A percentile compares a stretch with the other conserved stretches of the same genome.
phyloP scores from a whole-genome alignment of 2,113 vertebrate genomes.

The Sphaerodactylus townsendi region DNA sequence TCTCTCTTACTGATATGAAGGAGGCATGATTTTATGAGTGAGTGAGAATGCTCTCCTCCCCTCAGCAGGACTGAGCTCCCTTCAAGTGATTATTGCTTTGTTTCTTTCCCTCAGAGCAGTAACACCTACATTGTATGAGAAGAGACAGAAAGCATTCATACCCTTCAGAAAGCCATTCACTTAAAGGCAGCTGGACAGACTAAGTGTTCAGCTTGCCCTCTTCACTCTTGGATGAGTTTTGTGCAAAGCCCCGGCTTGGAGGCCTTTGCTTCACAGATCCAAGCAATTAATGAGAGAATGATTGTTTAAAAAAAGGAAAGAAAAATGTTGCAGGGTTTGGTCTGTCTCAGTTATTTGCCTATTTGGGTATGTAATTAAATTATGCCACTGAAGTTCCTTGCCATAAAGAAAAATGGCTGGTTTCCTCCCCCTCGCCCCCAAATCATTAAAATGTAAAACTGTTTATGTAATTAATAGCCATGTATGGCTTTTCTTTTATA shows the following conservation, averaged over 20 bases:
- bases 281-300: constrained; percentile 48
- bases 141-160: constrained; percentile 66
- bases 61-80: constrained; percentile 41
- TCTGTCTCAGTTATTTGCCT: neutral
- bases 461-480: constrained; percentile 30
- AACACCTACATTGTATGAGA: constrained; percentile 76
- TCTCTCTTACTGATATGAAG: constrained; percentile 20
- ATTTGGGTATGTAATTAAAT: constrained; percentile 30
- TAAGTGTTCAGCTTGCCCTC: constrained; percentile 69
- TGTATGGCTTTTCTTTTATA: constrained; percentile 15
- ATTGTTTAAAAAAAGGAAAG: constrained; percentile 1
- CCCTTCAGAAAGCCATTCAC: constrained; percentile 72
- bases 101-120: constrained; percentile 59
- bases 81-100: constrained; percentile 56
- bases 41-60: constrained; percentile 40
- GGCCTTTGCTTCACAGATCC: constrained; percentile 57
- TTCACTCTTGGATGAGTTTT: constrained; percentile 82
- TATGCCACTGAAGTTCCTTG: neutral
- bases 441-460: neutral
- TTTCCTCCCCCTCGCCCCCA: neutral
- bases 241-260: constrained; percentile 68
- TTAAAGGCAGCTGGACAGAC: constrained; percentile 75
- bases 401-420: neutral
- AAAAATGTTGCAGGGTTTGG: neutral
- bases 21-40: constrained; percentile 43